phyloP scores from a whole-genome alignment of 2,888 invertebrate species.

The Drosophila tripunctata region DNA sequence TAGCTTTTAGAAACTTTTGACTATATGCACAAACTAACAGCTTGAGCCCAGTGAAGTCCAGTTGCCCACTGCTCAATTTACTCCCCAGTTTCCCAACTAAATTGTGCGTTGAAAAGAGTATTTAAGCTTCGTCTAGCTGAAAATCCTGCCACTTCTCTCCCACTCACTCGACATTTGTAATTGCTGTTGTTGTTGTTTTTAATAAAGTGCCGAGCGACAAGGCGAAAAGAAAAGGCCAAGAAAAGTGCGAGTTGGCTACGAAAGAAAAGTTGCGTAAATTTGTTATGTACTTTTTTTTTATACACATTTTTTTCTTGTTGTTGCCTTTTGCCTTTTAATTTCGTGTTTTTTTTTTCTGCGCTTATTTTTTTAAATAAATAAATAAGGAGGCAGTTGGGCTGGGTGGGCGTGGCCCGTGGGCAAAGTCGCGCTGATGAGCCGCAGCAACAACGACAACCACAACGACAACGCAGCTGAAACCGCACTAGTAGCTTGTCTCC shows the following conservation, averaged over 20 bases:
- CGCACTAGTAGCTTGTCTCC: constrained; percentile 9
- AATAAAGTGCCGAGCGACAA: constrained; percentile 66
- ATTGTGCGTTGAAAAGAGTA: not conserved
- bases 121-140: not conserved
- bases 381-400: constrained; percentile 18
- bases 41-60: too few relatives aligned
- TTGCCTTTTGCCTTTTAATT: constrained; percentile 16
- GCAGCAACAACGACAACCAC: constrained; percentile 45
- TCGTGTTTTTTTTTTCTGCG: constrained; percentile 30
- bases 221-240: constrained; percentile 24
- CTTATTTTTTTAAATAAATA: constrained; percentile 74
- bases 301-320: constrained; percentile 13
- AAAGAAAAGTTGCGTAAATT: constrained; percentile 75
- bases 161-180: constrained; percentile 4
- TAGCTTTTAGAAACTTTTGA: too few relatives aligned
- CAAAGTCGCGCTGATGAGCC: constrained; percentile 64
- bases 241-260: constrained; percentile 36
- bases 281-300: constrained; percentile 63
- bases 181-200: constrained; percentile 65
- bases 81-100: too few relatives aligned
- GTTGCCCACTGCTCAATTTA: too few relatives aligned
- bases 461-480: constrained; percentile 47
- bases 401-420: constrained; percentile 5
- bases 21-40: too few relatives aligned
- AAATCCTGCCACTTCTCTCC: not conserved